These are phyloP conservation scores for Scaptomyza montana DNA, from an alignment of 1,140 invertebrate species.

Conservation along the genomic window DNA sequence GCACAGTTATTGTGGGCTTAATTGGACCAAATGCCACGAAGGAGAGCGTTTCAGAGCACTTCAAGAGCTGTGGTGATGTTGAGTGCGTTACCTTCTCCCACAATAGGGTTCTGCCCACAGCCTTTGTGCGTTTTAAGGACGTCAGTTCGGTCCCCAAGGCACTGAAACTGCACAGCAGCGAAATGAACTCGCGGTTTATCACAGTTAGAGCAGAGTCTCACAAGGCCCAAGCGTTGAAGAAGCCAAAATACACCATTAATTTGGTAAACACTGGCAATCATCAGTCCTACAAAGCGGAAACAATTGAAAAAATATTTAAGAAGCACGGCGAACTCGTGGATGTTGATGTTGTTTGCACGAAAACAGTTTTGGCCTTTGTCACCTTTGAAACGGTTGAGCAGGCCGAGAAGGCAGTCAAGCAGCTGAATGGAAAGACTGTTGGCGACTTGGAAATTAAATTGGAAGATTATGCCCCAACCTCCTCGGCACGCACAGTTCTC, in stretches of 20 bases:
- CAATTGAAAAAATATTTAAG: slow-evolving; percentile 58
- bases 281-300: slow-evolving; percentile 32
- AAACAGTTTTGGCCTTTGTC: slow-evolving; percentile 51
- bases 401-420: slow-evolving; percentile 45
- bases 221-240: slow-evolving; percentile 6
- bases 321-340: slow-evolving; percentile 56
- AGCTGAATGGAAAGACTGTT: slow-evolving; percentile 57
- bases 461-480: slow-evolving; percentile 12
- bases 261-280: slow-evolving; percentile 47
- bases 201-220: slow-evolving; percentile 28
- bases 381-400: slow-evolving; percentile 47
- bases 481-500: slow-evolving; percentile 24
- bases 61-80: slow-evolving; percentile 55
- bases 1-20: slow-evolving; percentile 50
- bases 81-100: slow-evolving; percentile 31
- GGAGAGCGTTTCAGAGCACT: slow-evolving; percentile 40
- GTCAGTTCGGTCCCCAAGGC: slow-evolving; percentile 25
- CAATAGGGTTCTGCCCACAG: slow-evolving; percentile 34
- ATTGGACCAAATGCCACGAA: slow-evolving; percentile 41
- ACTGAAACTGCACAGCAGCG: slow-evolving; percentile 53
- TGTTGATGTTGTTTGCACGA: slow-evolving; percentile 55
- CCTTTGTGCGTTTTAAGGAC: slow-evolving; percentile 47
- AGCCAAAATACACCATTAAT: slow-evolving; percentile 37
- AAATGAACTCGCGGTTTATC: slow-evolving; percentile 56
- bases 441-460: slow-evolving; percentile 56